Evolutionary conservation across 2,888 invertebrate genomes (phyloP).

Genomic region (Leptinotarsa juncta): DNA sequence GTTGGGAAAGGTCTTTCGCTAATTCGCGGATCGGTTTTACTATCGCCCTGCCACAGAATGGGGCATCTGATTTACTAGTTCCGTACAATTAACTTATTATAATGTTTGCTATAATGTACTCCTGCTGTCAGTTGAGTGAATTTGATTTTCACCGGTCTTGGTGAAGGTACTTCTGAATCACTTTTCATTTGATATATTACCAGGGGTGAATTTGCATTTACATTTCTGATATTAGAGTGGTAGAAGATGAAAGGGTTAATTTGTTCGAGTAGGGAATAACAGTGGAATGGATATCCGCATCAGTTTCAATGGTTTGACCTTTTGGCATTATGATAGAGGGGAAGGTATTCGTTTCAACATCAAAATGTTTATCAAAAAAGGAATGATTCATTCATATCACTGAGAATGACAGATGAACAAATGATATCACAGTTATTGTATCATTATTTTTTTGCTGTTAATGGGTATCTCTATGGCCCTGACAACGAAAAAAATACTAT

Average conservation of each 20-base stretch:
- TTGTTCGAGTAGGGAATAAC: neutral
- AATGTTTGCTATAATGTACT: neutral
- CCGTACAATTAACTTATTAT: neutral
- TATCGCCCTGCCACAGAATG: neutral
- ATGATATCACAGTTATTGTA: neutral
- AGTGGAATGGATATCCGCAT: neutral
- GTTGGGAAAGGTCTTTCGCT: neutral
- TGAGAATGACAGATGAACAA: neutral
- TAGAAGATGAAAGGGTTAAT: slow-evolving; percentile 10
- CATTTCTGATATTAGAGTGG: neutral
- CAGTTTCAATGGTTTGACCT: neutral
- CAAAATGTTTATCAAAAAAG: neutral
- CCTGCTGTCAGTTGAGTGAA: neutral
- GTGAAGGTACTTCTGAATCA: neutral
- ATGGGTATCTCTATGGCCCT: neutral
- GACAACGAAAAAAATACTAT: neutral
- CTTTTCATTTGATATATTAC: slow-evolving; percentile 2
- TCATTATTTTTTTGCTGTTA: neutral
- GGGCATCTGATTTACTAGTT: neutral
- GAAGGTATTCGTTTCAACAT: neutral
- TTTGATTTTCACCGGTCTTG: slow-evolving; percentile 1
- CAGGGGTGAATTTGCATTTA: slow-evolving; percentile 1
- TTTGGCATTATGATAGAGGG: neutral
- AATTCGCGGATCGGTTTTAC: slow-evolving; percentile 2
- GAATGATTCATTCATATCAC: neutral